Percentiles rank a stretch among this genome's conserved stretches.
phyloP scores from a whole-genome alignment of 1,140 invertebrate genomes.

The Sinella curviseta region DNA sequence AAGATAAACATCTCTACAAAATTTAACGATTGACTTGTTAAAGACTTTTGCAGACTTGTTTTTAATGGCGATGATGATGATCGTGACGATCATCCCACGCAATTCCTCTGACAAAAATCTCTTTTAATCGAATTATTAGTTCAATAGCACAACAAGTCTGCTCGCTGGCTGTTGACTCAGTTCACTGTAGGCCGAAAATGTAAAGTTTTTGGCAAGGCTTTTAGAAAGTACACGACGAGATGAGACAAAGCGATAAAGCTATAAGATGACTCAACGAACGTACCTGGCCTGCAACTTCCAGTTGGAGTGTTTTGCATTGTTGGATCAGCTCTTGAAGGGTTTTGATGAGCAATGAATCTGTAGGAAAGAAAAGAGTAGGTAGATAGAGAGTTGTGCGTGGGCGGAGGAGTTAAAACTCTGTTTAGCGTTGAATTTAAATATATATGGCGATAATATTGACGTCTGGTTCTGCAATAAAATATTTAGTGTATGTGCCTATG shows the following conservation, averaged over 20 bases:
- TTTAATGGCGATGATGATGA: neutral
- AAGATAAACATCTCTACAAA: neutral
- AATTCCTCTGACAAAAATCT: neutral
- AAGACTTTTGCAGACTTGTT: neutral
- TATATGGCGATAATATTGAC: slow-evolving; percentile 54
- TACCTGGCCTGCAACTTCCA: slow-evolving; percentile 65
- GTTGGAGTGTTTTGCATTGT: slow-evolving; percentile 67
- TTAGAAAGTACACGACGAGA: slow-evolving; percentile 50
- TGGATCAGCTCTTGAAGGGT: slow-evolving; percentile 72
- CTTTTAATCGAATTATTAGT: slow-evolving; percentile 29
- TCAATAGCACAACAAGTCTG: slow-evolving; percentile 38
- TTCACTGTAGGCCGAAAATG: neutral
- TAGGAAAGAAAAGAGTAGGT: slow-evolving; percentile 48
- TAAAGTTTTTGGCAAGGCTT: slow-evolving; percentile 39
- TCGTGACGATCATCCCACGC: neutral
- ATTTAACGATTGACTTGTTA: neutral
- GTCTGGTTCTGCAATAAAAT: too few relatives aligned
- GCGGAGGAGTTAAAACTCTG: slow-evolving; percentile 9
- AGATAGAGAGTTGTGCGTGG: slow-evolving; percentile 25
- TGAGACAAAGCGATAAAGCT: slow-evolving; percentile 48
- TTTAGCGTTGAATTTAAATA: slow-evolving; percentile 38
- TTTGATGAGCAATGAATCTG: slow-evolving; percentile 67
- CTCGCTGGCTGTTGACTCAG: slow-evolving; percentile 23
- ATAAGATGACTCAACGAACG: slow-evolving; percentile 25
- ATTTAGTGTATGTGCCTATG: too few relatives aligned